Base-by-base conservation (phyloP, 2,113 vertebrate genomes). In the Mirza zaza region DNA sequence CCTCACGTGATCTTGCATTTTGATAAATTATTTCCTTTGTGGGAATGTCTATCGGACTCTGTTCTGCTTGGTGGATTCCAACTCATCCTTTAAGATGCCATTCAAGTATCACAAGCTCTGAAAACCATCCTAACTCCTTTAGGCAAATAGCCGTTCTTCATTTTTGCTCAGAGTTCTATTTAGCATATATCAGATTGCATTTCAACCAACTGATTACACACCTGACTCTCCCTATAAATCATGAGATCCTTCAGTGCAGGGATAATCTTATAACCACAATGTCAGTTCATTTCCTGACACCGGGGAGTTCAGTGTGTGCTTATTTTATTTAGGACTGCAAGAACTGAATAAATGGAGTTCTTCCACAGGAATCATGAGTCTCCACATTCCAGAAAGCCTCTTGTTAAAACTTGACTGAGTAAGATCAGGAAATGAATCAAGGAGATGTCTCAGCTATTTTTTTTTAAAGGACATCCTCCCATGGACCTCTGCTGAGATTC, bases 391-490 rank as follows among this genome's bases (percentile, higher is more conserved):
- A 75, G 18, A 80, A 79, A 83, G 23, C 6, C 45, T 79, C 75
- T 80, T 97, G 73, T 48, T 85, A 87, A 92, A 84, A 92, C 8
- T 81, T 97, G 59, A 89, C 76, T 83, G 45, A 73, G 34, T 57
- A 90, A 88, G n/a, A 88, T 45, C 9, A 83, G 91, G 79, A 97
- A 95, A 96, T 91, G 91, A 96, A 91, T 91, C 85, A 94, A 48
- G 45, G 8, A 97, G 96, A 94, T 27, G 65, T 76, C 91, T 91
- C 90, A 96, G 23, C 76, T 95, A 96, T 83, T 98, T 94, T 98
- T 98, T 57, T 97, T 98, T 97, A 92, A 97, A 94, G 87, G 50
- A 91, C 2, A 11, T 88, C 93, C 90, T 98, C 94, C 92, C 96
- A 92, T 87, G 97, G 98, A 83, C 65, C 80, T 83, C 87, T 0